These are phyloP conservation scores for Tokudaia muenninki DNA, from an alignment of 2,797 vertebrate species.

Conservation along the genomic window DNA sequence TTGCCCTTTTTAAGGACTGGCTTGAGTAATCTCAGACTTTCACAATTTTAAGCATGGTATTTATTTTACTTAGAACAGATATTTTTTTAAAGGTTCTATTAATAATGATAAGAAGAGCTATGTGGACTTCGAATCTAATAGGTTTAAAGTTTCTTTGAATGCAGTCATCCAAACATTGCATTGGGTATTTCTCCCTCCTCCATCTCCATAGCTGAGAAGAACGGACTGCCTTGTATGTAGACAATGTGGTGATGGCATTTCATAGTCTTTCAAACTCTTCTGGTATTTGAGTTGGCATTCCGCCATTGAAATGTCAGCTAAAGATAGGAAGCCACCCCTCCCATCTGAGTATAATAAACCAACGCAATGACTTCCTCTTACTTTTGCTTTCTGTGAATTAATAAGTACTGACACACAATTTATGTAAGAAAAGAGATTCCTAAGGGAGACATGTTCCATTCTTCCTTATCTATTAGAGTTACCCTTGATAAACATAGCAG, in stretches of 20 bases:
- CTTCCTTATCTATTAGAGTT: constrained; percentile 55
- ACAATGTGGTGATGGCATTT: constrained; percentile 31
- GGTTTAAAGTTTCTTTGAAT: constrained; percentile 22
- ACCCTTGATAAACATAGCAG: constrained; percentile 33
- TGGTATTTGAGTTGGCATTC: constrained; percentile 69
- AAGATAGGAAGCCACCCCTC: constrained; percentile 5
- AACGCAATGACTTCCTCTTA: constrained; percentile 53
- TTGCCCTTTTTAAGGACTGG: constrained; percentile 43
- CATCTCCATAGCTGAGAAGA: neutral
- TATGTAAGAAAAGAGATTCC: neutral
- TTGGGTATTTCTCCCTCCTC: neutral
- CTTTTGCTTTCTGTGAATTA: constrained; percentile 39
- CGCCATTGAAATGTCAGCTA: constrained; percentile 71
- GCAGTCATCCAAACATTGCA: neutral
- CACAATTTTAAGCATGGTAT: neutral
- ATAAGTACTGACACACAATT: constrained; percentile 35
- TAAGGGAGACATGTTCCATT: constrained; percentile 1
- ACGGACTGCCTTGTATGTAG: constrained; percentile 44
- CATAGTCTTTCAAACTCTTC: constrained; percentile 46
- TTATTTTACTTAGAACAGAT: neutral
- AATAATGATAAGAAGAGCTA: neutral
- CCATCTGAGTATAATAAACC: constrained; percentile 29
- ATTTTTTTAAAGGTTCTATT: constrained; percentile 34
- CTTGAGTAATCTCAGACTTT: constrained; percentile 5
- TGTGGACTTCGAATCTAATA: constrained; percentile 1